Evolutionary conservation across 35 echinoderm and acorn worm species (phyloP).

Genomic region (Chiridota heheva): DNA sequence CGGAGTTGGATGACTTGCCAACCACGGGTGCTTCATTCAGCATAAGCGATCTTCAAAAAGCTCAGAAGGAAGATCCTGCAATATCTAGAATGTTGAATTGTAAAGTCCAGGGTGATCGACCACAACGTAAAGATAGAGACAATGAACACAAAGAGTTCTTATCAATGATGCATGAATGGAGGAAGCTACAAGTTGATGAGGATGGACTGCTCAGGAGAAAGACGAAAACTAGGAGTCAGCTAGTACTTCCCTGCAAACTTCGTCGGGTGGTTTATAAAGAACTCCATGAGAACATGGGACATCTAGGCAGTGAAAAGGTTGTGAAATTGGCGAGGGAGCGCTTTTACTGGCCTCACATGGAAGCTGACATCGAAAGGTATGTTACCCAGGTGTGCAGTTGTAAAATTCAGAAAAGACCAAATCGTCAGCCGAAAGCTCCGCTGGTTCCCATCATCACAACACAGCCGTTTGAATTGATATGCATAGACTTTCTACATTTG

Average conservation of each 20-base stretch:
- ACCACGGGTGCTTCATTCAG: too few species aligned
- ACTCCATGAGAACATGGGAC: constrained; percentile 60
- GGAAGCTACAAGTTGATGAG: constrained; percentile 8
- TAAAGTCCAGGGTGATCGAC: too few species aligned
- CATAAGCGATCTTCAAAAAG: too few species aligned
- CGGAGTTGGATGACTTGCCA: too few species aligned
- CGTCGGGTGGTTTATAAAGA: neutral
- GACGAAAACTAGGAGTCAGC: constrained; percentile 3
- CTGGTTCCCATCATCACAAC: too few species aligned
- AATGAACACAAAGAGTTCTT: too few species aligned
- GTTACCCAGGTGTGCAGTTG: constrained; percentile 17
- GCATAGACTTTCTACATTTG: constrained; percentile 49
- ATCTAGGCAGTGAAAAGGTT: constrained; percentile 38
- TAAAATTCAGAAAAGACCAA: constrained; percentile 9
- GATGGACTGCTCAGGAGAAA: constrained; percentile 43
- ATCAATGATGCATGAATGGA: constrained; percentile 43
- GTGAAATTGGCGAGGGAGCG: constrained; percentile 32
- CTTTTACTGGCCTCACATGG: constrained; percentile 62
- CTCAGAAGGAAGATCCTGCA: too few species aligned
- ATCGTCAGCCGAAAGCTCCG: neutral
- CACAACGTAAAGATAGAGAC: too few species aligned
- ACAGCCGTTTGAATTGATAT: constrained; percentile 38
- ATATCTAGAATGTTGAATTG: too few species aligned
- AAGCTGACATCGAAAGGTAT: too few species aligned
- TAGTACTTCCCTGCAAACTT: constrained; percentile 35